These are phyloP conservation scores for Parotocinclus haroldoi DNA, from an alignment of 2,797 vertebrate species.

Conservation along the genomic window DNA sequence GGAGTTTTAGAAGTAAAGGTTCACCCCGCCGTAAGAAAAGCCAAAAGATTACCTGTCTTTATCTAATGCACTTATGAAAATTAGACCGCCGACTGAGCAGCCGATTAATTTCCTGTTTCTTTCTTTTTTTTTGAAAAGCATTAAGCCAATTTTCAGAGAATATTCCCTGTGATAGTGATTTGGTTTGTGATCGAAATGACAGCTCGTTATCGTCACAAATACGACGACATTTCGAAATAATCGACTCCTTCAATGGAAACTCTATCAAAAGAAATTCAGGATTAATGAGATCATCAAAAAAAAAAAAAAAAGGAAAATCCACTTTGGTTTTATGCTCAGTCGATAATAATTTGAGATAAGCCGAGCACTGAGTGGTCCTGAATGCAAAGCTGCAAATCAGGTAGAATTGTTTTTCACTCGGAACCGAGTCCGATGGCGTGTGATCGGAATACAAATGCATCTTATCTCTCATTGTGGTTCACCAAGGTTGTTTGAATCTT, in stretches of 20 bases:
- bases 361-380: not conserved
- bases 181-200: constrained; percentile 1
- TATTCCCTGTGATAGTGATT: not conserved
- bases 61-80: constrained; percentile 19
- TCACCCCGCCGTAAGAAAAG: no score
- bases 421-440: not conserved
- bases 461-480: no score
- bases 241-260: not conserved
- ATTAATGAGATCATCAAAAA: constrained; percentile 1
- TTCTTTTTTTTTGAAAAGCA: constrained; percentile 18
- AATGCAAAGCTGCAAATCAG: not conserved
- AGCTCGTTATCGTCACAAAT: not conserved
- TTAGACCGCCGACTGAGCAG: constrained; percentile 9
- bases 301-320: not conserved
- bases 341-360: constrained; percentile 7
- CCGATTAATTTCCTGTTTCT: constrained; percentile 19
- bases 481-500: no score
- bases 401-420: not conserved
- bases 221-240: constrained; percentile 3
- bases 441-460: constrained; percentile 2
- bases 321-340: not conserved
- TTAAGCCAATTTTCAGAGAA: constrained; percentile 3
- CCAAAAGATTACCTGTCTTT: constrained; percentile 6
- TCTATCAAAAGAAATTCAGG: not conserved
- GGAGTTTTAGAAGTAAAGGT: no score